phyloP scores from a whole-genome alignment of 2,888 invertebrate genomes.

The Protophormia terraenovae region DNA sequence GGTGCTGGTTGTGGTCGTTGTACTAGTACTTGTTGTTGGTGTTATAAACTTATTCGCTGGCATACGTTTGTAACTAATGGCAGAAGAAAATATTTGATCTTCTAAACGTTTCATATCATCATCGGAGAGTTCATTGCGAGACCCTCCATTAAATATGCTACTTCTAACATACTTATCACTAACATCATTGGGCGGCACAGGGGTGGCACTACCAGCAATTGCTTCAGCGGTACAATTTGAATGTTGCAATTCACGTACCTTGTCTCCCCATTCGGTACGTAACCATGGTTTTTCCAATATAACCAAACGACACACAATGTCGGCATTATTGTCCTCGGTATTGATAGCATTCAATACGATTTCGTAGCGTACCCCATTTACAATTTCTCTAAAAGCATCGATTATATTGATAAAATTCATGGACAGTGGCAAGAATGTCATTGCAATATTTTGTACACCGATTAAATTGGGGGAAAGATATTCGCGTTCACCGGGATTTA shows the following conservation, averaged over 20 bases:
- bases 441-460: constrained; percentile 80
- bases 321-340: constrained; percentile 75
- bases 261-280: constrained; percentile 83
- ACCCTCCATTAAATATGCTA: constrained; percentile 77
- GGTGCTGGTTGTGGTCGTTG: constrained; percentile 11
- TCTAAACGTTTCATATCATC: constrained; percentile 78
- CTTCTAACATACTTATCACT: constrained; percentile 79
- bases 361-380: constrained; percentile 79
- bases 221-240: constrained; percentile 85
- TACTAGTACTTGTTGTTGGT: constrained; percentile 30
- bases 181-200: constrained; percentile 69
- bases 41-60: constrained; percentile 48
- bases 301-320: constrained; percentile 83
- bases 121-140: constrained; percentile 76
- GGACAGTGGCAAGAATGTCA: constrained; percentile 78
- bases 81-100: constrained; percentile 75
- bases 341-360: constrained; percentile 78
- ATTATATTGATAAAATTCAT: constrained; percentile 79
- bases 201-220: constrained; percentile 66
- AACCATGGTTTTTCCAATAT: constrained; percentile 87
- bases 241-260: constrained; percentile 84
- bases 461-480: constrained; percentile 79
- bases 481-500: constrained; percentile 80
- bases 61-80: constrained; percentile 62
- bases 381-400: constrained; percentile 80